Evolutionary conservation across 2,888 invertebrate species (phyloP).

Genomic region (Melinopterus prodromus): DNA sequence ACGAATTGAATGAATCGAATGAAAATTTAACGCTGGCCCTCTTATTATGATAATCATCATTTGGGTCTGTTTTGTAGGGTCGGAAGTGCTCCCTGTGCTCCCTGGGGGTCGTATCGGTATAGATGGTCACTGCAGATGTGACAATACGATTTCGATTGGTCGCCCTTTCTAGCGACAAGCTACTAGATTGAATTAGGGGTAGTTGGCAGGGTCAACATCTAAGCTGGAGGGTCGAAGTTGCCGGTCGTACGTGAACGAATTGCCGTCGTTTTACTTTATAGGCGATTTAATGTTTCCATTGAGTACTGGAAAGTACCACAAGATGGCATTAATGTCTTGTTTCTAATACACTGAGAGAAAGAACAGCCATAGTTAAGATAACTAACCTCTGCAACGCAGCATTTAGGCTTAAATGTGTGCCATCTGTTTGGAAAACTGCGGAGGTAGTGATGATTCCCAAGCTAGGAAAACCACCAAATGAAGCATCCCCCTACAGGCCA

Average conservation of each 20-base stretch:
- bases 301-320: too few relatives aligned
- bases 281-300: neutral
- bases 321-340: too few relatives aligned
- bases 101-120: slow-evolving; percentile 29
- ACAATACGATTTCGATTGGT: slow-evolving; percentile 42
- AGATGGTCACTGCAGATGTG: slow-evolving; percentile 56
- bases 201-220: neutral
- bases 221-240: neutral
- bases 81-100: neutral
- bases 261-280: neutral
- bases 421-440: too few relatives aligned
- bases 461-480: too few relatives aligned
- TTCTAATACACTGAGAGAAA: too few relatives aligned
- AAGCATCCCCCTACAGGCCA: too few relatives aligned
- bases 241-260: neutral
- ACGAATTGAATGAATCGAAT: neutral
- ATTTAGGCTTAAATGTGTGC: too few relatives aligned
- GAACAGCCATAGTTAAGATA: too few relatives aligned
- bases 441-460: too few relatives aligned
- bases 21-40: neutral
- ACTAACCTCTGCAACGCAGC: too few relatives aligned
- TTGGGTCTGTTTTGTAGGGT: neutral
- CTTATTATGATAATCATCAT: neutral
- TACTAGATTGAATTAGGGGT: neutral
- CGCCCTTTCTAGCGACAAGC: neutral